Evolutionary conservation across 2,113 vertebrate genomes (phyloP), one percentile per base, ranked within the genome.

Genomic region (Tenebrosternarchus preto): DNA sequence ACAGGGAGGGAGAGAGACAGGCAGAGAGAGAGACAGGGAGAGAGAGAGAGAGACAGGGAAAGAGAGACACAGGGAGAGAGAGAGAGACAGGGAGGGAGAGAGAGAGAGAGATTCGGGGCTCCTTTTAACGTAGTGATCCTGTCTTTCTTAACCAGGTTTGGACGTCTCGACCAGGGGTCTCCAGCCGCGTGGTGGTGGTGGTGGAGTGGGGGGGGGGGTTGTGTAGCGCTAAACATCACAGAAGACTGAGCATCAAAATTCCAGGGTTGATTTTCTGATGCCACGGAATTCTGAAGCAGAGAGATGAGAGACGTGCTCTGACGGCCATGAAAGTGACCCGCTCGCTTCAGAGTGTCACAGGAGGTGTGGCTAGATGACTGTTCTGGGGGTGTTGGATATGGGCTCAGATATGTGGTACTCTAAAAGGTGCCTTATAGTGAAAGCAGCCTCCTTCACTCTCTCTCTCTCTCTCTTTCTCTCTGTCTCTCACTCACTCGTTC

Each of bases 401-500:
- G 12, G 59, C 8, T 63, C 25, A 16, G 60, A 29, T 16, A 12
- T 63, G 25, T 63, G 25, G 60, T 9, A 22, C 29, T 29, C 60
- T 25, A 16, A 29, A 29, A 29, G 59, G 60, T 63, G 25, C 15
- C 16, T 63, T 22, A 29, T 16, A 17, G 20, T 64, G 61, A 64
- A 31, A 64, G 61, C 15, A 61, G 24, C 24, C 25, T 11, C 27
- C 60, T 63, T 25, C 19, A 9, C 57, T 59, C 56, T n/a, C 64
- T 67, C 63, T 67, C 5, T 67, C 63, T 67, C 63, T 11, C 66
- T 33, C 33, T 61, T 56, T 15, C 31, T 70, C 56, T 24, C 20
- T 46, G 22, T 61, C n/a, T 72, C 57, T 33, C 31, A 17, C 67
- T 33, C 61, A 84, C 70, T 68, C 76, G 88, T 75, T 88, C 91